Base-by-base conservation (phyloP, 2,113 vertebrate species). In the Eptesicus fuscus region DNA sequence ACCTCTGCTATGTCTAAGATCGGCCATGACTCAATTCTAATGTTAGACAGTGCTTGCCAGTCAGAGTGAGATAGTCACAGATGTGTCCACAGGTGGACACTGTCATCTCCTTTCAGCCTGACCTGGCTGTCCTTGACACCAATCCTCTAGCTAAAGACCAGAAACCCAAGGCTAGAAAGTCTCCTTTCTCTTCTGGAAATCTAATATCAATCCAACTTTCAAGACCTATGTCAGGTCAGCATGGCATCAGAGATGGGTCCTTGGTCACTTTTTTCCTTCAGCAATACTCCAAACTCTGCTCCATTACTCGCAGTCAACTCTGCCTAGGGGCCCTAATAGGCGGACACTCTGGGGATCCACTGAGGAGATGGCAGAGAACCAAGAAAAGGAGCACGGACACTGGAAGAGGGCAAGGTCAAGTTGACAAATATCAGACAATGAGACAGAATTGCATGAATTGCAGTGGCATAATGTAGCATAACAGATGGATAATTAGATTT, bases 401-500 rank as follows among this genome's bases (percentile, higher is more conserved):
- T 83, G 87, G 42, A 78, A 40, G 56, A 96, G 90, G 95, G 80
- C 90, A 92, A 95, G 94, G 88, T 73, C 92, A 96, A 94, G 84
- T 42, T 42, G 32, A 95, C 83, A 37, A 71, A 37, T 79, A 61
- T 32, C 93, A 84, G 40, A 56, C 86, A 94, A 91, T 32, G 91
- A 94, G 88, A 92, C 94, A 91, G 74, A 94, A 96, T 0, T 74
- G 85, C 70, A 85, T 7, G 23, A 96, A 97, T 95, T 89, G 79
- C 53, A n/a, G 88, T 85, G 93, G 89, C 91, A 96, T 96, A 94
- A 97, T 11, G 4, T 82, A 97, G 94, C 28, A 1, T 95, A 98
- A 98, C 98, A 98, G 98, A 98, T 97, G 96, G 98, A 98, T 96
- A 98, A 98, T 97, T 96, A 97, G 88, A 98, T 98, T 98, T 98